Percentiles rank a stretch among this genome's conserved stretches.
Evolutionary conservation across 2,888 invertebrate species (phyloP).

Genomic region (Nemotelus nigrinus): DNA sequence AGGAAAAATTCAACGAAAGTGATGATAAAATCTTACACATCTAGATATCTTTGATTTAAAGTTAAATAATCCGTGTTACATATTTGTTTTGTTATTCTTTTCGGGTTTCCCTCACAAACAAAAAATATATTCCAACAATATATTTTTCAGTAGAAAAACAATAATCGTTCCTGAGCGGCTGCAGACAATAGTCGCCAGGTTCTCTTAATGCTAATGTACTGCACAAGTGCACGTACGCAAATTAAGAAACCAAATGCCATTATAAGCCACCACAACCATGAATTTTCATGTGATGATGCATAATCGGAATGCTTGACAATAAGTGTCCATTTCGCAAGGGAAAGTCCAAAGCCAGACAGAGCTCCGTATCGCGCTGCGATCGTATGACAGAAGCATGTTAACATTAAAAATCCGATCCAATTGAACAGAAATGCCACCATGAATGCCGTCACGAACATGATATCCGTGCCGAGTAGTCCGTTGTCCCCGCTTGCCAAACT

Average conservation of each 20-base stretch:
- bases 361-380: slow-evolving; percentile 94
- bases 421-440: slow-evolving; percentile 96
- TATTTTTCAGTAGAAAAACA: slow-evolving; percentile 80
- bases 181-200: slow-evolving; percentile 88
- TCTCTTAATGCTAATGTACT: slow-evolving; percentile 88
- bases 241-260: slow-evolving; percentile 90
- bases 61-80: slow-evolving; percentile 10
- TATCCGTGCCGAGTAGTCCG: slow-evolving; percentile 88
- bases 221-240: slow-evolving; percentile 86
- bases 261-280: slow-evolving; percentile 92
- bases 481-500: slow-evolving; percentile 78
- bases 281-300: slow-evolving; percentile 85
- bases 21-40: slow-evolving; percentile 26
- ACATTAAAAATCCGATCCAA: slow-evolving; percentile 91
- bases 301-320: slow-evolving; percentile 93
- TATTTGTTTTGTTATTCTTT: slow-evolving; percentile 9
- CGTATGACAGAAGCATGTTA: slow-evolving; percentile 94
- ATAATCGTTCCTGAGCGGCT: slow-evolving; percentile 85
- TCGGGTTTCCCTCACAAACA: background rate
- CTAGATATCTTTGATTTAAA: slow-evolving; percentile 35
- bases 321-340: slow-evolving; percentile 93
- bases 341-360: slow-evolving; percentile 90
- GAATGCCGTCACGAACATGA: slow-evolving; percentile 93
- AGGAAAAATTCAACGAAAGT: slow-evolving; percentile 17
- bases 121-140: slow-evolving; percentile 7